phyloP scores from a whole-genome alignment of 2,888 invertebrate species.

The Hylaea fasciaria region DNA sequence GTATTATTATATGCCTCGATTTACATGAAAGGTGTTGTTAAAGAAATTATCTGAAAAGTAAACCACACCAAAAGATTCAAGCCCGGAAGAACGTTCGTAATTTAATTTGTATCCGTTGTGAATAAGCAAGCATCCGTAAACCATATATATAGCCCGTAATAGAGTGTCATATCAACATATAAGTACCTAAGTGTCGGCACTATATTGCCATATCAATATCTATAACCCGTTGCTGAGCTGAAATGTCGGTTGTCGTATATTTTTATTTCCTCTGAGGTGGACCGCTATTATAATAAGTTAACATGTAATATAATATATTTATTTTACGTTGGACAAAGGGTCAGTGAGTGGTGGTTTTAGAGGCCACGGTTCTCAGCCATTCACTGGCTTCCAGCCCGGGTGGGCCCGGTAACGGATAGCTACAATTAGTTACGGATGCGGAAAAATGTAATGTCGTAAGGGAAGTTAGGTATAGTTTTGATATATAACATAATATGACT shows the following conservation, averaged over 20 bases:
- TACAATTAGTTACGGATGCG: constrained; percentile 18
- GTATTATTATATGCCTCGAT: no score
- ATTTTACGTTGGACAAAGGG: constrained; percentile 58
- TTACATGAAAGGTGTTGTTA: no score
- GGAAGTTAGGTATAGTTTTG: neutral
- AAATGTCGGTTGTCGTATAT: constrained; percentile 9
- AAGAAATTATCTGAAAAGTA: no score
- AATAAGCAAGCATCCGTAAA: neutral
- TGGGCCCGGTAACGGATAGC: constrained; percentile 15
- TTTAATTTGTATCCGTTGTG: neutral
- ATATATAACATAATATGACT: no score
- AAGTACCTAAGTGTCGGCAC: no score
- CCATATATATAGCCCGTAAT: neutral
- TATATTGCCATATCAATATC: neutral
- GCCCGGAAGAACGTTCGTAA: neutral
- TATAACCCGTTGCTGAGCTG: constrained; percentile 5
- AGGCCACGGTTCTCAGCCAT: constrained; percentile 61
- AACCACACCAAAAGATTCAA: no score
- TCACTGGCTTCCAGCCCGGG: constrained; percentile 26
- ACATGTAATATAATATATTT: constrained; percentile 19
- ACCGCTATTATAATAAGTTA: constrained; percentile 40
- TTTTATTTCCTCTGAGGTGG: constrained; percentile 45
- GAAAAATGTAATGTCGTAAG: neutral
- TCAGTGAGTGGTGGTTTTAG: constrained; percentile 67
- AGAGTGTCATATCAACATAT: neutral